phyloP scores from a whole-genome alignment of 2,113 vertebrate species.

The Chionodraco myersi region DNA sequence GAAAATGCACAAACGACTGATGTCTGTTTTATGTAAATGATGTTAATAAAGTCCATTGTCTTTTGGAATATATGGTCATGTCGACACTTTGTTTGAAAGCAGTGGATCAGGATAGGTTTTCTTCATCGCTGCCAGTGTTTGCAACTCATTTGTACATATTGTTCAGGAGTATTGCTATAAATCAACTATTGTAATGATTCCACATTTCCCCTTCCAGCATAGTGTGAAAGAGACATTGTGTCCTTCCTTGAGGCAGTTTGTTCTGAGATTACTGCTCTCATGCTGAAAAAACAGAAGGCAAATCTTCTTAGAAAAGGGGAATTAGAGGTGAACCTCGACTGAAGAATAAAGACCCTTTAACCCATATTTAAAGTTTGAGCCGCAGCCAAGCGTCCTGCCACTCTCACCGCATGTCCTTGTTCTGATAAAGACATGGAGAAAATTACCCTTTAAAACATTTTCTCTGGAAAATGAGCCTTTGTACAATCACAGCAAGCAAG shows the following conservation, averaged over 20 bases:
- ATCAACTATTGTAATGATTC: too few species aligned
- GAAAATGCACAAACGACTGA: too few species aligned
- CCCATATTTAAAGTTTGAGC: conserved; percentile 41
- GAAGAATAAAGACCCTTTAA: conserved; percentile 11
- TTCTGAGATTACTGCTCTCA: neutral
- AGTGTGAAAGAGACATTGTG: too few species aligned
- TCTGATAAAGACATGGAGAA: conserved; percentile 58
- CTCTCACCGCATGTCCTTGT: conserved; percentile 40
- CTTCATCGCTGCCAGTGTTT: too few species aligned
- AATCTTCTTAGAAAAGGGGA: conserved; percentile 31
- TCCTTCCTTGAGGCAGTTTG: neutral
- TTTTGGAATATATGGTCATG: too few species aligned
- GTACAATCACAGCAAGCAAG: conserved; percentile 71
- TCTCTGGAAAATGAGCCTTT: conserved; percentile 72
- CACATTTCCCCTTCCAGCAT: too few species aligned
- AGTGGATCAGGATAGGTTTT: too few species aligned
- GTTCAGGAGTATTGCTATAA: too few species aligned
- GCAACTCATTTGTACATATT: too few species aligned
- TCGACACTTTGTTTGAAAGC: too few species aligned
- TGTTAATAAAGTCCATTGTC: too few species aligned
- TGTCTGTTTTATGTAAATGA: too few species aligned
- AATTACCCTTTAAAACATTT: conserved; percentile 64
- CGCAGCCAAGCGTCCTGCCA: conserved; percentile 1
- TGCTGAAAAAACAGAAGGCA: neutral
- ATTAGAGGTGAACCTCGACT: conserved; percentile 32